phyloP scores from a whole-genome alignment of 2,888 invertebrate species.

The Epiblema foenella region DNA sequence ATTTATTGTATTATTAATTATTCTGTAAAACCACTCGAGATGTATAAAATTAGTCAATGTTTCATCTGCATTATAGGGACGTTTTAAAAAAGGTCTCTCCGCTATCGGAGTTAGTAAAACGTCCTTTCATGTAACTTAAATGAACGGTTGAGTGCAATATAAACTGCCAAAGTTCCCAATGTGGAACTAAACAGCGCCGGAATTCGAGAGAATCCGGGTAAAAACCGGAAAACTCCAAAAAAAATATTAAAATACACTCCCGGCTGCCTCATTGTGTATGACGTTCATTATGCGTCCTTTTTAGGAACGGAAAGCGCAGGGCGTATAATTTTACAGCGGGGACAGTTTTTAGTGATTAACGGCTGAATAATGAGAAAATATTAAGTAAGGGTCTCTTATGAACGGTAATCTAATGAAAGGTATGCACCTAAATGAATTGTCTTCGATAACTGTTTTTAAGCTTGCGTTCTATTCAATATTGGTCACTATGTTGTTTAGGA shows the following conservation, averaged over 20 bases:
- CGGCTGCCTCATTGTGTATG: slow-evolving; percentile 40
- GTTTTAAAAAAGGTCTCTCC: background rate
- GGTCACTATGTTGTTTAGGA: background rate
- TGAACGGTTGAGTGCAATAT: slow-evolving; percentile 21
- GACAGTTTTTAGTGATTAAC: slow-evolving; percentile 20
- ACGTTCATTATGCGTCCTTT: slow-evolving; percentile 44
- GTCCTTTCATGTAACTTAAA: background rate
- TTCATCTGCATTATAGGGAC: background rate
- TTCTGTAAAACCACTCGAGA: too few species aligned
- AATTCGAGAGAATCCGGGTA: slow-evolving; percentile 18
- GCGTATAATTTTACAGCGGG: slow-evolving; percentile 36
- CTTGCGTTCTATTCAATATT: background rate
- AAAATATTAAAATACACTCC: slow-evolving; percentile 34
- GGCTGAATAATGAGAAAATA: slow-evolving; percentile 17
- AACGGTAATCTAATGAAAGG: slow-evolving; percentile 4
- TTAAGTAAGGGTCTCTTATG: slow-evolving; percentile 9
- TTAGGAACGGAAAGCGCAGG: slow-evolving; percentile 33
- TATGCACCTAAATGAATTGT: background rate
- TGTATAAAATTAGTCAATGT: background rate
- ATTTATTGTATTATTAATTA: too few species aligned
- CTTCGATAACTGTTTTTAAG: too few species aligned
- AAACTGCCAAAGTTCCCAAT: slow-evolving; percentile 28
- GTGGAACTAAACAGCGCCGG: slow-evolving; percentile 25
- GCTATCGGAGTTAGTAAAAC: background rate
- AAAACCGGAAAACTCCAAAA: slow-evolving; percentile 16